Percentiles rank a stretch among this genome's conserved stretches.
Evolutionary conservation across 2,888 invertebrate species (phyloP).

Genomic region (Epistrophe eligans): DNA sequence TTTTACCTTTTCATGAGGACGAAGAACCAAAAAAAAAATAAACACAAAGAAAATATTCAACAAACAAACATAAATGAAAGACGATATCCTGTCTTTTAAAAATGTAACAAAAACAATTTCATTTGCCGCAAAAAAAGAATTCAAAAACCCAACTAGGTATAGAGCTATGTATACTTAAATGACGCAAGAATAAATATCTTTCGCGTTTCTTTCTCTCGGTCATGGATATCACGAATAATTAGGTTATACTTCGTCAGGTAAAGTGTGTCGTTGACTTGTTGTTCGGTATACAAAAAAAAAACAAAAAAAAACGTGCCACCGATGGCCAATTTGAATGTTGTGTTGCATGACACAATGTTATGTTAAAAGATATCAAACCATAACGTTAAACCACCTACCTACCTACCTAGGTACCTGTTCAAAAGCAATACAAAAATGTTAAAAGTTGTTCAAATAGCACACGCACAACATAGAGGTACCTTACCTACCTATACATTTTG

Average conservation of each 20-base stretch:
- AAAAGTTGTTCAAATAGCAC: constrained; percentile 26
- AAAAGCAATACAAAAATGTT: constrained; percentile 6
- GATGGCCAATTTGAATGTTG: constrained; percentile 61
- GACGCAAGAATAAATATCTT: constrained; percentile 50
- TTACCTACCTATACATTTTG: constrained; percentile 5
- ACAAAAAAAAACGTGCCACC: constrained; percentile 46
- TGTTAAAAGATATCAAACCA: constrained; percentile 65
- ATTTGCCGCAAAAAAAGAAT: constrained; percentile 9
- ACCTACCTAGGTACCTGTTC: constrained; percentile 31
- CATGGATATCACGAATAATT: constrained; percentile 48
- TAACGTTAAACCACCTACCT: constrained; percentile 51
- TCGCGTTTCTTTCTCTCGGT: constrained; percentile 42
- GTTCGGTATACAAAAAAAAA: constrained; percentile 2
- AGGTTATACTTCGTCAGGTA: constrained; percentile 62
- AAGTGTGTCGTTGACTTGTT: constrained; percentile 56
- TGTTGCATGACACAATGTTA: constrained; percentile 73
- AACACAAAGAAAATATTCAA: constrained; percentile 20
- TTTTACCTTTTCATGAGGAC: constrained; percentile 34
- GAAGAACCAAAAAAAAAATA: constrained; percentile 2
- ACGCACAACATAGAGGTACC: constrained; percentile 6
- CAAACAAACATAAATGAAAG: constrained; percentile 22
- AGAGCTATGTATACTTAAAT: not conserved
- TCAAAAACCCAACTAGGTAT: constrained; percentile 4
- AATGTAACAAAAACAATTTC: constrained; percentile 21
- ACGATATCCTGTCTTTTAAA: constrained; percentile 34